Evolutionary conservation across 2,113 vertebrate genomes (phyloP).

Genomic region (Lanius collurio): DNA sequence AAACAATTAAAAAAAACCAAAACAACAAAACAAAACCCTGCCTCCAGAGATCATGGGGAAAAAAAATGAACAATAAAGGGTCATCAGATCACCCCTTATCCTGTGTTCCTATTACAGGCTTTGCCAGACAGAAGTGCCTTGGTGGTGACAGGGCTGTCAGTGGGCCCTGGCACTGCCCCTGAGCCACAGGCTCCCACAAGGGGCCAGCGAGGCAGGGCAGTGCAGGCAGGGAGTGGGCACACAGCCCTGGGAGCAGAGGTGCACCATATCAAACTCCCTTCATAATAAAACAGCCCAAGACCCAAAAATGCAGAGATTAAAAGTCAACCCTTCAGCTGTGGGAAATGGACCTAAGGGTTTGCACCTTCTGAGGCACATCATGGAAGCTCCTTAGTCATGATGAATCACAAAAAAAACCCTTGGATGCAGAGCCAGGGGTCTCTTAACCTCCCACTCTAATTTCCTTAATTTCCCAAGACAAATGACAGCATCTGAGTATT

Average conservation of each 20-base stretch:
- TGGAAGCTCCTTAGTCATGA: neutral
- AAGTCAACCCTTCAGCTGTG: neutral
- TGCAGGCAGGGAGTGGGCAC: neutral
- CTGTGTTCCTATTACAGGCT: neutral
- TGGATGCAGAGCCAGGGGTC: neutral
- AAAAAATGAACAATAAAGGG: neutral
- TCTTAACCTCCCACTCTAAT: neutral
- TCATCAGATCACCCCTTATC: neutral
- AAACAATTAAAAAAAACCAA: neutral
- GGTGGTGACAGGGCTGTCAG: neutral
- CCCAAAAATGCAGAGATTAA: neutral
- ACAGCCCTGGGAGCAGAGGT: neutral
- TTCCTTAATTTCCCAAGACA: constrained; percentile 8
- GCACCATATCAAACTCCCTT: neutral
- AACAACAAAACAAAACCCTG: neutral
- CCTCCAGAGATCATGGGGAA: neutral
- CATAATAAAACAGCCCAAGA: neutral
- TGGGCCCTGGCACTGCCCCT: neutral
- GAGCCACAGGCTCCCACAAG: neutral
- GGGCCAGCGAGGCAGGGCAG: neutral
- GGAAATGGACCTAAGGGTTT: neutral
- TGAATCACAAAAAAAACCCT: neutral
- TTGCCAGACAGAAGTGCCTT: neutral
- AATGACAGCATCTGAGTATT: neutral
- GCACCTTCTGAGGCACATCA: neutral